Base-by-base conservation (phyloP, 2,888 invertebrate species). In the Allolobophora icterica region DNA sequence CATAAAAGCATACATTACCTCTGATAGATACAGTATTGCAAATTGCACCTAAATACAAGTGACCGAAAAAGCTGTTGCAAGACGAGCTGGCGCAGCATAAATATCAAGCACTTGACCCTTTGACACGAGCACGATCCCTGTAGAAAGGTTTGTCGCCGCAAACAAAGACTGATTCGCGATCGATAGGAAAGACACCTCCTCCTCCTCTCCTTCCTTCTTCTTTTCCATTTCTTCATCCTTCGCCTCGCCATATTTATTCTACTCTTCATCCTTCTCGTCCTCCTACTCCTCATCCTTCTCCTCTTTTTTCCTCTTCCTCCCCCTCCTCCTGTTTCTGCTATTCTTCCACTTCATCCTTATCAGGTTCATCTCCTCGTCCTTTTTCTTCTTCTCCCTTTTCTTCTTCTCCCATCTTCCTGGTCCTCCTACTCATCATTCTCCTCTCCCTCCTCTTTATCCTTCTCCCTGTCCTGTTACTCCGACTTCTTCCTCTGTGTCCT, bases 131-230 rank as follows among this genome's bases (percentile, higher is more conserved):
- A n/a, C 30, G 71, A 71, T n/a, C 71, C 71, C 30, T 71, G n/a
- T n/a, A 71, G 71, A 71, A 71, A 71, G 71, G 71, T 71, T 71
- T 71, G 71, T n/a, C 71, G 71, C 71, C 71, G 71, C 71, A 71
- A n/a, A 71, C 71, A 71, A n/a, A 71, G 71, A 71, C 71, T n/a
- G 71, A 71, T 71, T 71, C 71, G 8, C 71, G 71, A 71, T 71
- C 71, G 71, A 71, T 71, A n/a, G n/a, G n/a, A 71, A 6, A 71
- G 4, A 24, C 52, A 21, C 8, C 52, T 52, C 24, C 52, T 52
- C 24, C 24, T 52, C 24, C 52, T 52, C 52, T 24, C 24, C 52
- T 24, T n/a, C 8, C 71, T 71, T n/a, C 8, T 71, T 13, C n/a
- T 71, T n/a, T 13, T 71, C 71, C 1, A 24, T 11, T 11, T 58